Percentiles rank a stretch among this genome's conserved stretches.
Conservation (phyloP, 2,113 vertebrate species). For the Panthera leo region DNA sequence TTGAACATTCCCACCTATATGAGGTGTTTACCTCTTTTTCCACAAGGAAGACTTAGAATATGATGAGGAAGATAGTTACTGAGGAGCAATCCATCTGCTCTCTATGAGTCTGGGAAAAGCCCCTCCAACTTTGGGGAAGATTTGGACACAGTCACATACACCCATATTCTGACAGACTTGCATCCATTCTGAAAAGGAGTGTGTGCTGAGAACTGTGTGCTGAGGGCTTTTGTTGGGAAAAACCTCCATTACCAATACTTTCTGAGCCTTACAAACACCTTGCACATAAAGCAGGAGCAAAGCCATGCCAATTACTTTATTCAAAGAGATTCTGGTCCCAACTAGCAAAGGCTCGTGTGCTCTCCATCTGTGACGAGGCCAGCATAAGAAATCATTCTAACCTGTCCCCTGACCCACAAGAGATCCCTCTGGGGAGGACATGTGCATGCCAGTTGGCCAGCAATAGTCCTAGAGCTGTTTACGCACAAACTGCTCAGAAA, state of each 20-base stretch:
- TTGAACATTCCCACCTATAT: not conserved
- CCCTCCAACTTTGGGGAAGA: not conserved
- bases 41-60: not conserved
- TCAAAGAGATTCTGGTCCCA: not conserved
- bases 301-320: not conserved
- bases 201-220: not conserved
- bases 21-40: not conserved
- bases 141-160: not conserved
- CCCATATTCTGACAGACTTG: not conserved
- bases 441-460: not conserved
- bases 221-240: not conserved
- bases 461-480: not conserved
- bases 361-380: not conserved
- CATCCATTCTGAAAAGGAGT: not conserved
- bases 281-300: not conserved
- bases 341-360: not conserved
- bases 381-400: not conserved
- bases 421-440: not conserved
- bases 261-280: not conserved
- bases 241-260: not conserved
- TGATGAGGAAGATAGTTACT: not conserved
- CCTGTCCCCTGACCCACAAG: not conserved
- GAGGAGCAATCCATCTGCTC: not conserved
- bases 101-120: not conserved
- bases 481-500: not conserved